Evolutionary conservation across 2,797 vertebrate species (phyloP), one percentile per base, ranked within the genome.

Genomic region (Propithecus perrieri): DNA sequence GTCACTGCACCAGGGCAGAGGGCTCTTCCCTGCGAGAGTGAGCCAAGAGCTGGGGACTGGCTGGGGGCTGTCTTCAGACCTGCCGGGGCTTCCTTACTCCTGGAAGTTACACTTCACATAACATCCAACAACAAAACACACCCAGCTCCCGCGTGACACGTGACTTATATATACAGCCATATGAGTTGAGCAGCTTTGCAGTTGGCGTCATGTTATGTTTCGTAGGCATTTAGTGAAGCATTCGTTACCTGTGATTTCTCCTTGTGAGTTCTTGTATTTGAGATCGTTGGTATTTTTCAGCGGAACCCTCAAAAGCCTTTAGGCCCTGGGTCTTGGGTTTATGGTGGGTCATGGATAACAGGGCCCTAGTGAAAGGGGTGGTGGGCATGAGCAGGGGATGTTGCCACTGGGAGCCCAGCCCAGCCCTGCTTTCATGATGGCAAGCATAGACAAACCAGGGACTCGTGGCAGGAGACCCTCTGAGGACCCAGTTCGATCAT

Each of bases 221-320:
- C 43, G 41, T 63, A 80, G 92, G 71, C 78, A 85, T 79, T 74
- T 94, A 96, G 92, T 96, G 63, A 95, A 79, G 88, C 67, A 74
- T 71, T 83, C 38, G 55, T 87, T 91, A 67, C 84, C 53, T 35
- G 24, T n/a, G 61, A 81, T 67, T 94, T 85, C 87, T 85, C 88
- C 78, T 0, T 9, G 61, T 91, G 91, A 76, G 43, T 79, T 95
- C 91, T 89, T 46, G 48, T 94, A 55, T 61, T 41, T 89, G 92
- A 95, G 53, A 63, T 55, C 67, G 53, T 38, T 59, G 88, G 91
- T 90, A 86, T 92, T 87, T 92, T 84, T 94, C 75, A 80, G 69
- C 83, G 80, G 79, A 88, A 83, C 75, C 57, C 61, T 92, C 30
- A 65, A 79, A 85, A 88, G 85, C 28, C n/a, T 76, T 83, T 69